phyloP scores from a whole-genome alignment of 2,113 vertebrate species.

The Thryonomys swinderianus region DNA sequence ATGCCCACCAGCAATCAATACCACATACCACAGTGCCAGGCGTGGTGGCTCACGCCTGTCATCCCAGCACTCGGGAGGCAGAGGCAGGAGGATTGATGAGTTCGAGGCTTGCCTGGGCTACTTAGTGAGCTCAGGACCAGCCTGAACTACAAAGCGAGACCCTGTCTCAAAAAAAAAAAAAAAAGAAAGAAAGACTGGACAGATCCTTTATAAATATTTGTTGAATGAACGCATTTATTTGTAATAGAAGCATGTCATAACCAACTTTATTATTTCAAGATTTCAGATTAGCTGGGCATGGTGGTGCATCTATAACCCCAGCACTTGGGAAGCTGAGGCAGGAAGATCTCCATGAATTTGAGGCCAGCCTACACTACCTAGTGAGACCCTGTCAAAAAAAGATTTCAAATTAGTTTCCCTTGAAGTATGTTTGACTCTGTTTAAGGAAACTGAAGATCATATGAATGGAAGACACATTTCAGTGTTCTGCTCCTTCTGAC shows the following conservation, averaged over 20 bases:
- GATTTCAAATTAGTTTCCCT: background rate
- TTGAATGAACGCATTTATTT: background rate
- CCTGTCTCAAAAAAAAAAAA: too few relatives aligned
- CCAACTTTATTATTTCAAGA: background rate
- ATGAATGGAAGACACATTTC: background rate
- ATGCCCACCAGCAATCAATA: too few relatives aligned
- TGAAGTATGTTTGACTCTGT: background rate
- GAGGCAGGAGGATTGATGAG: too few relatives aligned
- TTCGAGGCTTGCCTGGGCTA: too few relatives aligned
- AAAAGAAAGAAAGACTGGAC: background rate
- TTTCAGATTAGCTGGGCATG: background rate
- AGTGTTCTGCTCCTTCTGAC: conserved; percentile 19
- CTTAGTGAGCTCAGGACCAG: too few relatives aligned
- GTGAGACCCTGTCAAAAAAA: background rate
- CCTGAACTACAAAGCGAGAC: too few relatives aligned
- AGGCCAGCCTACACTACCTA: background rate
- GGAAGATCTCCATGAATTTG: background rate
- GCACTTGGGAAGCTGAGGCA: background rate
- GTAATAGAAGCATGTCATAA: background rate
- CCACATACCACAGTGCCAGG: too few relatives aligned
- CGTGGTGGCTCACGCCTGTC: too few relatives aligned
- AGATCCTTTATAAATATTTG: background rate
- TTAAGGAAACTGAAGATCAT: background rate
- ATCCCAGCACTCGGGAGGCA: too few relatives aligned
- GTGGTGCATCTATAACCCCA: background rate